phyloP scores from a whole-genome alignment of 2,888 invertebrate species.

The Ditula angustiorana region DNA sequence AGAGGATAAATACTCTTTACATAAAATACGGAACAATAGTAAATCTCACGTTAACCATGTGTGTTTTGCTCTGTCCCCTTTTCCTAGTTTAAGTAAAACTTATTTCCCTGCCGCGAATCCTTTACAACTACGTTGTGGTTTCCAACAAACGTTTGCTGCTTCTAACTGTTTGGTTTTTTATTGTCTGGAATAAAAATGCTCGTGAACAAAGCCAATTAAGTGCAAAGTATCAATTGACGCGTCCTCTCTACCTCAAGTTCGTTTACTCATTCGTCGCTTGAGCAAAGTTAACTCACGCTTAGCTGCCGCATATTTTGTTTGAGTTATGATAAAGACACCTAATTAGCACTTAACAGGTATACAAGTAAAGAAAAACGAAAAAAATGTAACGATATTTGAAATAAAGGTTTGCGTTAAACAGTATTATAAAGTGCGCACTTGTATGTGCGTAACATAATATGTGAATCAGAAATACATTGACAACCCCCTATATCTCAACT shows the following conservation, averaged over 20 bases:
- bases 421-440: background rate
- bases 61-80: background rate
- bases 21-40: no score
- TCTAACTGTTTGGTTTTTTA: conserved; percentile 20
- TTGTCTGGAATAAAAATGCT: conserved; percentile 26
- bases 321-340: background rate
- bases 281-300: conserved; percentile 15
- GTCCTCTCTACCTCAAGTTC: conserved; percentile 14
- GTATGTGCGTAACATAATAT: background rate
- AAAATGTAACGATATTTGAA: background rate
- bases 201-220: conserved; percentile 31
- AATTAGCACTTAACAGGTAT: no score
- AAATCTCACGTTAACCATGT: background rate
- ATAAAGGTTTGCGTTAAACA: background rate
- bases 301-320: conserved; percentile 3
- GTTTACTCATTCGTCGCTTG: conserved; percentile 6
- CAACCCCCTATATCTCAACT: background rate
- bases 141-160: conserved; percentile 7
- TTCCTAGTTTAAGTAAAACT: background rate
- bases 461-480: background rate
- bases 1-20: no score
- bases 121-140: conserved; percentile 1
- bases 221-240: conserved; percentile 21
- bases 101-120: background rate
- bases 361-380: no score